phyloP scores from a whole-genome alignment of 2,113 vertebrate species.

The Xiphias gladius region DNA sequence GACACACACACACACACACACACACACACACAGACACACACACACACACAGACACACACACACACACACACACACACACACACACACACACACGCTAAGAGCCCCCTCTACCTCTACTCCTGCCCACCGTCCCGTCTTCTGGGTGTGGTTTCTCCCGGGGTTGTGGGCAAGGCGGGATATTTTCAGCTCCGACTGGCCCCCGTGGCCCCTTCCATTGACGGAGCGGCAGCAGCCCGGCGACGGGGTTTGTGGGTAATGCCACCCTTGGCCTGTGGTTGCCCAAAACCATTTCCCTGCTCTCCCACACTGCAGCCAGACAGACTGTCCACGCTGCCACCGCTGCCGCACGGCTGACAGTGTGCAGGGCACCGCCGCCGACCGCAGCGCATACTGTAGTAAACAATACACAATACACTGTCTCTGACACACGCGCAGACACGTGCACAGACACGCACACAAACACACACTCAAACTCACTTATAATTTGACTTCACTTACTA shows the following conservation, averaged over 20 bases:
- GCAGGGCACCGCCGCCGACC: constrained; percentile 58
- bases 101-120: constrained; percentile 32
- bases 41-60: constrained; percentile 29
- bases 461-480: constrained; percentile 21
- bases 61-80: constrained; percentile 17
- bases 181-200: constrained; percentile 45
- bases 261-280: constrained; percentile 66
- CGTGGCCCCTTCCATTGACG: constrained; percentile 57
- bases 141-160: constrained; percentile 65
- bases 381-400: constrained; percentile 59
- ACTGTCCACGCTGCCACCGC: constrained; percentile 65
- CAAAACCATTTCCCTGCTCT: constrained; percentile 54
- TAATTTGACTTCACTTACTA: background rate
- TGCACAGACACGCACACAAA: constrained; percentile 28
- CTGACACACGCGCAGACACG: constrained; percentile 13
- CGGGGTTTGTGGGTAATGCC: constrained; percentile 75
- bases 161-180: constrained; percentile 64
- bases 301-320: constrained; percentile 77
- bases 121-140: constrained; percentile 50
- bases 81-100: constrained; percentile 5
- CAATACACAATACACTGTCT: constrained; percentile 25
- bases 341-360: constrained; percentile 51
- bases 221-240: constrained; percentile 43
- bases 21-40: constrained; percentile 12
- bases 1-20: constrained; percentile 10